phyloP scores from a whole-genome alignment of 2,888 invertebrate genomes.

The Empis livida region DNA sequence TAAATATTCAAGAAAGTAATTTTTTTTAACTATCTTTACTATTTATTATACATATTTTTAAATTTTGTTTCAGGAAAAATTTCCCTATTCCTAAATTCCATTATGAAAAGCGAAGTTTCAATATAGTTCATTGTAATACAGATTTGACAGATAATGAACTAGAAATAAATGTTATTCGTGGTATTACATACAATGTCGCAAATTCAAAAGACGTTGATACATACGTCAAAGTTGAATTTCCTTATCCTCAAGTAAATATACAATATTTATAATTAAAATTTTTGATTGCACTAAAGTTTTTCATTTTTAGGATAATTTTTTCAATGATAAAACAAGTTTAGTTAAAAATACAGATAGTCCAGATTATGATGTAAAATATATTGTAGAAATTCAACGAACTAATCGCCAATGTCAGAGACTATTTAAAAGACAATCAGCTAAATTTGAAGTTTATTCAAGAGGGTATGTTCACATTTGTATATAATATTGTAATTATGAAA shows the following conservation, averaged over 20 bases:
- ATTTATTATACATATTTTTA: no score
- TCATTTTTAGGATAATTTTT: constrained; percentile 51
- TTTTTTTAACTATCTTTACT: not conserved
- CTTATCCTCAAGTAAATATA: constrained; percentile 59
- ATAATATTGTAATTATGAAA: not conserved
- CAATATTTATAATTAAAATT: constrained; percentile 12
- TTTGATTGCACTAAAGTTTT: not conserved
- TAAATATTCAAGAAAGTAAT: constrained; percentile 51
- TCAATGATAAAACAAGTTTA: constrained; percentile 60
- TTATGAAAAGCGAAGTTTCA: constrained; percentile 79
- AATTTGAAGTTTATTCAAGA: constrained; percentile 83
- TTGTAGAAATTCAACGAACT: constrained; percentile 64
- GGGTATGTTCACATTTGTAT: constrained; percentile 50
- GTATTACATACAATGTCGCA: constrained; percentile 71
- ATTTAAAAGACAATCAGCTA: constrained; percentile 79
- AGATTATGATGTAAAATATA: constrained; percentile 70
- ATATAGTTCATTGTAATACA: constrained; percentile 88
- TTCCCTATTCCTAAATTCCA: constrained; percentile 73
- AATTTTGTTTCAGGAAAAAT: no score
- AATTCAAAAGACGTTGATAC: constrained; percentile 84
- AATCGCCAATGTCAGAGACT: constrained; percentile 69
- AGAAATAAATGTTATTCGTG: constrained; percentile 73
- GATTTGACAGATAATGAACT: constrained; percentile 85
- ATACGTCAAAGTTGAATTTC: constrained; percentile 86
- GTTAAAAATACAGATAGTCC: constrained; percentile 81